phyloP scores from a whole-genome alignment of 2,113 vertebrate species.

The Cyprinodon tularosa region DNA sequence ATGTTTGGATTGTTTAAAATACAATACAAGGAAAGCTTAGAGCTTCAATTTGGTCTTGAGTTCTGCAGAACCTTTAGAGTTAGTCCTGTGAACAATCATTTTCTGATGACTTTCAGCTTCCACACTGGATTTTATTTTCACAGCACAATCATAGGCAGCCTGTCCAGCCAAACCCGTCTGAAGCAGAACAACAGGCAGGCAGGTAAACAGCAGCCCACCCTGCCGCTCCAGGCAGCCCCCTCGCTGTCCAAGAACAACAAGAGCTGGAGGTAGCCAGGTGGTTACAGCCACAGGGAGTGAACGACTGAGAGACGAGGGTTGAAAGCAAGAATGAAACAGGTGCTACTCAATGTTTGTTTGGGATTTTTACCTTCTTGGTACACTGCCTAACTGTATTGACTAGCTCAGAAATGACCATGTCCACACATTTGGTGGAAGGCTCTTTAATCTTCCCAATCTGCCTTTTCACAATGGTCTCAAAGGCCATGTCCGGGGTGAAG shows the following conservation, averaged over 20 bases:
- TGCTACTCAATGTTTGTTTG: constrained; percentile 68
- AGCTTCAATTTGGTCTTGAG: background rate
- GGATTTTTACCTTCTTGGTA: constrained; percentile 91
- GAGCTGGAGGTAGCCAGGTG: constrained; percentile 53
- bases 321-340: constrained; percentile 26
- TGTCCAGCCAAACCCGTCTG: constrained; percentile 53
- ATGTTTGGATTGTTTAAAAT: too few relatives aligned
- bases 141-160: constrained; percentile 60
- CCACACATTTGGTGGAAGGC: constrained; percentile 99
- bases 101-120: constrained; percentile 64
- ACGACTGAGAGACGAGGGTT: constrained; percentile 56
- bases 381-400: constrained; percentile 99
- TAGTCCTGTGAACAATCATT: constrained; percentile 39
- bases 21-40: background rate
- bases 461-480: constrained; percentile 99
- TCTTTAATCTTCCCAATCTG: constrained; percentile 99
- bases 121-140: constrained; percentile 53
- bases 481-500: constrained; percentile 99
- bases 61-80: background rate
- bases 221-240: constrained; percentile 41
- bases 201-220: constrained; percentile 53
- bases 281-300: constrained; percentile 43
- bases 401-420: constrained; percentile 99
- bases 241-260: constrained; percentile 41
- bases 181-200: constrained; percentile 49